These are phyloP conservation scores for Anolis apletophallus DNA, from an alignment of 2,797 vertebrate species.

Conservation along the genomic window DNA sequence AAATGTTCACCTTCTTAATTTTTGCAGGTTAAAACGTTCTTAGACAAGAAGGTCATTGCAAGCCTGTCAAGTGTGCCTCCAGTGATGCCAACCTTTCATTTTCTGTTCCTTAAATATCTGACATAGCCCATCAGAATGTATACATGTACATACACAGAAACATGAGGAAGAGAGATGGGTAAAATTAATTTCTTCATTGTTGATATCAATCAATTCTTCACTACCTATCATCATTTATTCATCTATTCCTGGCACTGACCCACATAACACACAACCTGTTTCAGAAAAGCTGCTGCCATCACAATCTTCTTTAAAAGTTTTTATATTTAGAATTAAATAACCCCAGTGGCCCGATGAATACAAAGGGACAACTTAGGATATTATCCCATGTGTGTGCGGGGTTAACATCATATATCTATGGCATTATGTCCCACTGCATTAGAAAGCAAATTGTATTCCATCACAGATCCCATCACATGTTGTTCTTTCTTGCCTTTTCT, in stretches of 20 bases:
- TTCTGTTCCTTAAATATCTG: not conserved
- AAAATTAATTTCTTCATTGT: not conserved
- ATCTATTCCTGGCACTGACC: not conserved
- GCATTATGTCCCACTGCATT: too few relatives aligned
- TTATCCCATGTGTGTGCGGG: too few relatives aligned
- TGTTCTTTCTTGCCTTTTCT: too few relatives aligned
- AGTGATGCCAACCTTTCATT: not conserved
- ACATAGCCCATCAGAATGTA: not conserved
- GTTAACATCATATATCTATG: too few relatives aligned
- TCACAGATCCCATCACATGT: too few relatives aligned
- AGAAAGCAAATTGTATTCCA: too few relatives aligned
- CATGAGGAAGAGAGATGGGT: too few relatives aligned
- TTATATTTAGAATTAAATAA: conserved; percentile 20
- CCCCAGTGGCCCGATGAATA: not conserved
- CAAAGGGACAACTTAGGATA: not conserved
- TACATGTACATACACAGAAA: not conserved
- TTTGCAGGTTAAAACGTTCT: not conserved
- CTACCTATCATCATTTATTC: not conserved
- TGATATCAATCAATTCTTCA: not conserved
- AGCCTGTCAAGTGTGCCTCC: not conserved
- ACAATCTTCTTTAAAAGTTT: not conserved
- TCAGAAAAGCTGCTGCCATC: not conserved
- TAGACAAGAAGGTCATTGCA: not conserved
- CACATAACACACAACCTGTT: not conserved
- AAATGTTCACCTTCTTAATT: not conserved